These are phyloP conservation scores for Sarcoramphus papa DNA, from an alignment of 2,797 vertebrate species.

Conservation along the genomic window DNA sequence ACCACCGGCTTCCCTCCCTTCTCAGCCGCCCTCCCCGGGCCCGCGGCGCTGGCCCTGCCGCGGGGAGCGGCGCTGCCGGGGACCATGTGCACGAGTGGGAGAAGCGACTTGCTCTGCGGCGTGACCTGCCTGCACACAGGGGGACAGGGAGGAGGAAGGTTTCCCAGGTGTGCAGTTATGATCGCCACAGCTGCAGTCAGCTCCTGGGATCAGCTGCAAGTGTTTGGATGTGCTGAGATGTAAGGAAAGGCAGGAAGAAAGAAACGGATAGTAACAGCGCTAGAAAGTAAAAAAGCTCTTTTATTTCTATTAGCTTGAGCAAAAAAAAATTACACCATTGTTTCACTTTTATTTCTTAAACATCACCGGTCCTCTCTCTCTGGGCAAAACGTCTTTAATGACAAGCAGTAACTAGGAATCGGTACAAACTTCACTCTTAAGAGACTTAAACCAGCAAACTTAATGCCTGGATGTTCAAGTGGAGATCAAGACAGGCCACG, in stretches of 20 bases:
- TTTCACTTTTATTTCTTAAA: neutral
- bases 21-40: neutral
- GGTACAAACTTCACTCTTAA: neutral
- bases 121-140: neutral
- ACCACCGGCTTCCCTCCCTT: accelerated
- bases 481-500: neutral
- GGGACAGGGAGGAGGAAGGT: neutral
- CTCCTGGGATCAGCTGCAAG: neutral
- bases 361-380: neutral
- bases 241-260: neutral
- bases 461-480: neutral
- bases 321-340: neutral
- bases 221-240: neutral
- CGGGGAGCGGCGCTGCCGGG: accelerated
- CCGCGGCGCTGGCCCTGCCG: no score
- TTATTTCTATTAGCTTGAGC: neutral
- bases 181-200: neutral
- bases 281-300: neutral
- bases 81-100: accelerated
- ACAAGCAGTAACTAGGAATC: neutral
- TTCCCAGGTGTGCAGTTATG: neutral
- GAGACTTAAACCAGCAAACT: neutral
- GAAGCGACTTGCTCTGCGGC: neutral
- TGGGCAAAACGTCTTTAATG: neutral
- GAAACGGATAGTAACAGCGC: neutral